Evolutionary conservation across 2,113 vertebrate genomes (phyloP).

Genomic region (Pelvicachromis taeniatus): DNA sequence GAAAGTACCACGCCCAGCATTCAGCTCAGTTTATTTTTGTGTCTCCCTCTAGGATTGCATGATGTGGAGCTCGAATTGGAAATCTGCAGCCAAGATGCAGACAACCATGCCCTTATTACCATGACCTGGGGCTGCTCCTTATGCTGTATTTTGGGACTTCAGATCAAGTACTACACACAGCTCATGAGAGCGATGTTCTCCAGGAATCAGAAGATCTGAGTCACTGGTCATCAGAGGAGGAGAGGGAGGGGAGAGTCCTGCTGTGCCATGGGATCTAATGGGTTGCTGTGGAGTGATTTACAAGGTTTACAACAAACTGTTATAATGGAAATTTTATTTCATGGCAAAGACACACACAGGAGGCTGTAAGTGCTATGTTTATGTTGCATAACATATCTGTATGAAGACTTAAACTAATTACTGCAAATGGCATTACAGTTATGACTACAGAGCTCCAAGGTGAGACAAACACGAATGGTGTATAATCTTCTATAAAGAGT

Average conservation of each 20-base stretch:
- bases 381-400: neutral
- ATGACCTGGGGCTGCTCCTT: neutral
- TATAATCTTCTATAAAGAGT: neutral
- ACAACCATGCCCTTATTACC: slow-evolving; percentile 16
- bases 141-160: slow-evolving; percentile 9
- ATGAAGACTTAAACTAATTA: slow-evolving; percentile 10
- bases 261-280: neutral
- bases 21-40: slow-evolving; percentile 22
- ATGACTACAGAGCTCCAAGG: neutral
- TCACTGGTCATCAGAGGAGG: slow-evolving; percentile 22
- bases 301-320: neutral
- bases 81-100: slow-evolving; percentile 38
- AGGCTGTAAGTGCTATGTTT: slow-evolving; percentile 19
- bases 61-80: slow-evolving; percentile 3
- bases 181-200: slow-evolving; percentile 16
- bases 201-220: slow-evolving; percentile 35
- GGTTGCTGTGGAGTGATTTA: neutral
- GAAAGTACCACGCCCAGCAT: slow-evolving; percentile 33
- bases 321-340: slow-evolving; percentile 30
- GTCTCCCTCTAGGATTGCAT: slow-evolving; percentile 6
- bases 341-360: slow-evolving; percentile 15
- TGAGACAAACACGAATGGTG: neutral
- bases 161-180: slow-evolving; percentile 19
- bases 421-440: neutral
- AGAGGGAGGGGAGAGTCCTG: neutral